Conservation (phyloP, 2,888 invertebrate species). For the Xanthia togata region DNA sequence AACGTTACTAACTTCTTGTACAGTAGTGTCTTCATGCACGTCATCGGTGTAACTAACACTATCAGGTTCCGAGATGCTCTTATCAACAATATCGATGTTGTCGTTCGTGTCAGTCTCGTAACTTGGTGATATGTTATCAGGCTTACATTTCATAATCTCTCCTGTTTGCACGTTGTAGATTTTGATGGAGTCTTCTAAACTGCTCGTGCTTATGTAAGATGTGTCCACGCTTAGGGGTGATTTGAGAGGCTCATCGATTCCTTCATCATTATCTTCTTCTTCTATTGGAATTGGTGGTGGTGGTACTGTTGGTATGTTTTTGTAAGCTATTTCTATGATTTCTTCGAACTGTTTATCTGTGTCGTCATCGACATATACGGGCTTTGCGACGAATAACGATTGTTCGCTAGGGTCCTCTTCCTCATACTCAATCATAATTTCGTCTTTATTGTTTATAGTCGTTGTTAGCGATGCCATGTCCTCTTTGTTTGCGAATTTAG, state of each 20-base stretch:
- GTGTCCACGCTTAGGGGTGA: constrained; percentile 82
- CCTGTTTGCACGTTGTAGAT: constrained; percentile 89
- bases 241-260: constrained; percentile 75
- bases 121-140: constrained; percentile 86
- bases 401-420: constrained; percentile 82
- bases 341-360: constrained; percentile 85
- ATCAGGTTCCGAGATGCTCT: constrained; percentile 79
- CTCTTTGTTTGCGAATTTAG: constrained; percentile 79
- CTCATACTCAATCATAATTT: constrained; percentile 86
- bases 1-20: constrained; percentile 67
- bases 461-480: constrained; percentile 79
- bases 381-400: constrained; percentile 81
- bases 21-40: constrained; percentile 74
- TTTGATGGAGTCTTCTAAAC: constrained; percentile 88
- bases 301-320: constrained; percentile 64
- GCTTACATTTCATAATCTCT: constrained; percentile 87
- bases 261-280: constrained; percentile 50
- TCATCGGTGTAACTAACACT: constrained; percentile 77
- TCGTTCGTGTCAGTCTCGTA: constrained; percentile 82
- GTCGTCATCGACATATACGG: constrained; percentile 80
- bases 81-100: constrained; percentile 85
- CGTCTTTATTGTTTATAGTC: constrained; percentile 76
- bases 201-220: constrained; percentile 85
- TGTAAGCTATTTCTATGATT: constrained; percentile 82
- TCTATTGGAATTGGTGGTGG: constrained; percentile 69